phyloP scores from a whole-genome alignment of 2,888 invertebrate genomes.

The Chrysolina oricalcia region DNA sequence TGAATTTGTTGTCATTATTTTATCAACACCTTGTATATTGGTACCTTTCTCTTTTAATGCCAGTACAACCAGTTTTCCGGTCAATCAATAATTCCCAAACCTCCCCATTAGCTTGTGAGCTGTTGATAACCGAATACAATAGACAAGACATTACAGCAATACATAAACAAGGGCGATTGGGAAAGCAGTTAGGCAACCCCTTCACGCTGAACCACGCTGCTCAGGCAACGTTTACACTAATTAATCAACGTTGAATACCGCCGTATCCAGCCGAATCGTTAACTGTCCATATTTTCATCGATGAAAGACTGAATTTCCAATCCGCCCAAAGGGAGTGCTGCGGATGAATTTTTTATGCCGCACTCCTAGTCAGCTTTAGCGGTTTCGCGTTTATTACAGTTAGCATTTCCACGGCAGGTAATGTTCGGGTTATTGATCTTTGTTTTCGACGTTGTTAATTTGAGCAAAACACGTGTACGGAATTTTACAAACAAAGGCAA shows the following conservation, averaged over 20 bases:
- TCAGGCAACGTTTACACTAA: conserved; percentile 1
- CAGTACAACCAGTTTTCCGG: background rate
- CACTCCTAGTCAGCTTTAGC: background rate
- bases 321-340: conserved; percentile 3
- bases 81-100: background rate
- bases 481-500: no score
- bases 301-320: conserved; percentile 2
- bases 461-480: no score
- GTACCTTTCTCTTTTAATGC: no score
- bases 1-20: no score
- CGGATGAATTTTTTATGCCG: conserved; percentile 1
- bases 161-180: background rate
- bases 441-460: background rate
- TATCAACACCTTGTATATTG: no score
- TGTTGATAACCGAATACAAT: background rate
- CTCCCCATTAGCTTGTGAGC: background rate
- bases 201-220: background rate
- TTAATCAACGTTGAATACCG: conserved; percentile 4
- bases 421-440: background rate
- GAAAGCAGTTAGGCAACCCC: background rate
- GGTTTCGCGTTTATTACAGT: background rate
- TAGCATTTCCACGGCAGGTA: background rate
- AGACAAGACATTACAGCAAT: background rate
- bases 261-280: background rate
- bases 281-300: conserved; percentile 12